Percentiles rank a stretch among this genome's conserved stretches.
These are phyloP conservation scores for Allygus modestus DNA, from an alignment of 2,888 invertebrate genomes.

Conservation along the genomic window DNA sequence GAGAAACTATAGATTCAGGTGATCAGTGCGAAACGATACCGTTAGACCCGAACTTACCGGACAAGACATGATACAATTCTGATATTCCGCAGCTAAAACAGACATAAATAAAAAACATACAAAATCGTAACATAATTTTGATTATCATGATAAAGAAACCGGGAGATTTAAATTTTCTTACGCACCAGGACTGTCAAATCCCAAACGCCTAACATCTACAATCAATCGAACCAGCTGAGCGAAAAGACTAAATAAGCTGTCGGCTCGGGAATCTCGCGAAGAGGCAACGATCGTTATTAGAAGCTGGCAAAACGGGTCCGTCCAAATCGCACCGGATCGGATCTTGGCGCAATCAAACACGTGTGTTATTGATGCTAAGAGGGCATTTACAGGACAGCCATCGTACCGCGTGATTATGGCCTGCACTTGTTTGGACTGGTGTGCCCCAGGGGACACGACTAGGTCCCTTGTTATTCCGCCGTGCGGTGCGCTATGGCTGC, in stretches of 20 bases:
- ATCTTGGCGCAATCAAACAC: constrained; percentile 44
- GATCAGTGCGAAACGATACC: no score
- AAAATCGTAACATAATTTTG: no score
- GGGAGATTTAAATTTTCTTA: no score
- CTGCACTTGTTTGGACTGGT: constrained; percentile 50
- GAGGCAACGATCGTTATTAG: constrained; percentile 48
- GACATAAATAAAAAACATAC: no score
- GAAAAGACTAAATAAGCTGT: constrained; percentile 49
- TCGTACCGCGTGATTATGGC: constrained; percentile 41
- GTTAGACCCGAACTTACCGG: no score
- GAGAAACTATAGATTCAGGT: no score
- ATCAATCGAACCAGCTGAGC: constrained; percentile 16
- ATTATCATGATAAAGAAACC: no score
- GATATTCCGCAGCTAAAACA: no score
- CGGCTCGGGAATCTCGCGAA: constrained; percentile 22
- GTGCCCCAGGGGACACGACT: constrained; percentile 50
- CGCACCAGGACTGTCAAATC: background rate
- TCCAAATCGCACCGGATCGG: constrained; percentile 32
- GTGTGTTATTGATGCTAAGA: constrained; percentile 58
- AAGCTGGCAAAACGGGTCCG: constrained; percentile 44
- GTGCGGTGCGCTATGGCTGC: constrained; percentile 42
- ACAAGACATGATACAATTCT: no score
- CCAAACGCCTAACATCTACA: background rate
- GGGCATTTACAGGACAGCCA: constrained; percentile 46
- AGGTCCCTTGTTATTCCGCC: constrained; percentile 49